These are phyloP conservation scores for Caenorhabditis sp. DNA, from an alignment of 2,888 invertebrate genomes.

Conservation along the genomic window DNA sequence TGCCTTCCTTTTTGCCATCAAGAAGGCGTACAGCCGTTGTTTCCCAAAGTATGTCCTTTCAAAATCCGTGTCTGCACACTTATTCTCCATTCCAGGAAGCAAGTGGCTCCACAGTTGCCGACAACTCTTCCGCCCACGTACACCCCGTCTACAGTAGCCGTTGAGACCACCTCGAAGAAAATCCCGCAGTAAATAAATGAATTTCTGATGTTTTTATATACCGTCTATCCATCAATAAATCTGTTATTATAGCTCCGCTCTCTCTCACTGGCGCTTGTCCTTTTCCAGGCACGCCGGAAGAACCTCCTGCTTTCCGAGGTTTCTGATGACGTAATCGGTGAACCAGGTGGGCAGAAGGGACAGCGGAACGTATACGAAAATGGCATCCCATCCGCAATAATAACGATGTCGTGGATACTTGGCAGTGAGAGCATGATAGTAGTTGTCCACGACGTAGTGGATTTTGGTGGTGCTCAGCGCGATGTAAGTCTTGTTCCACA, in stretches of 20 bases:
- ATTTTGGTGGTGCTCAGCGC: conserved; percentile 66
- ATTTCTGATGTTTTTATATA: conserved; percentile 50
- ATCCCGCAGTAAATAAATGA: conserved; percentile 12
- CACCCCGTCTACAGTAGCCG: conserved; percentile 23
- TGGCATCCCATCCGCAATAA: conserved; percentile 72
- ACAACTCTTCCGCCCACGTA: conserved; percentile 37
- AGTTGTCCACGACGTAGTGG: conserved; percentile 73
- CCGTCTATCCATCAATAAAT: conserved; percentile 14
- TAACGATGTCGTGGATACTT: conserved; percentile 69
- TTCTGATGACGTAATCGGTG: conserved; percentile 60
- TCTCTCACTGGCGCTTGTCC: neutral
- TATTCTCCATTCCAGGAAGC: conserved; percentile 8
- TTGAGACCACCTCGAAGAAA: conserved; percentile 33
- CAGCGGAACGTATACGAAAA: conserved; percentile 71
- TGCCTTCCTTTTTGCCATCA: conserved; percentile 27
- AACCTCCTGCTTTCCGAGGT: conserved; percentile 61
- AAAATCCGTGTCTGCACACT: neutral
- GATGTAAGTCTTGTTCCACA: conserved; percentile 68
- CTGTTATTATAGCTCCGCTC: neutral
- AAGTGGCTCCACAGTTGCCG: conserved; percentile 23
- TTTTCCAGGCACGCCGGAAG: conserved; percentile 56
- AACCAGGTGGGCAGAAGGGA: conserved; percentile 69
- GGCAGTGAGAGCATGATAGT: conserved; percentile 76
- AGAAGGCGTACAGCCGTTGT: conserved; percentile 38
- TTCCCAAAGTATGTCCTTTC: conserved; percentile 25